Evolutionary conservation across 2,113 vertebrate genomes (phyloP), one percentile per base, ranked within the genome.

Genomic region (Copsychus sechellarum): DNA sequence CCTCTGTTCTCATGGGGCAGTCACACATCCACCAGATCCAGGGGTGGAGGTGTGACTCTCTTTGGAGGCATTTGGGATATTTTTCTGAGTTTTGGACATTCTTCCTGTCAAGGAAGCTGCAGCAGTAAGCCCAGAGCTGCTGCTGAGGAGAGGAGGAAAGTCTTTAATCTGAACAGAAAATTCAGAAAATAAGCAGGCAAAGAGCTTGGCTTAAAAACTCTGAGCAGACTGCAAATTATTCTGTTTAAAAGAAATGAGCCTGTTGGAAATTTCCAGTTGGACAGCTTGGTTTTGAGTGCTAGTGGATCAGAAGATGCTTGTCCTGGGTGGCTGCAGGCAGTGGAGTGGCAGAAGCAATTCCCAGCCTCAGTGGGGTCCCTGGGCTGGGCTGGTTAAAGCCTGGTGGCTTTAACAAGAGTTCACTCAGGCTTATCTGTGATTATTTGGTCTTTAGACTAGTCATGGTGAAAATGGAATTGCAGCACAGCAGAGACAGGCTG

Each of bases 1-100:
- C 2, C 58, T 62, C 67, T 45, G 1, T 14, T 22, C 2, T 1
- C 10, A 2, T 1, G 11, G n/a, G 34, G 14, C 15, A 38, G 51
- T 64, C 60, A 26, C 31, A 6, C 24, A 8, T 3, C 26, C 31
- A 12, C 25, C 40, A 28, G 24, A 61, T 24, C 0, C 56, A 24
- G 0, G 12, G n/a, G 16, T 19, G 31, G 11, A 64, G 45, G 34
- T 8, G 2, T 11, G 65, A 40, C 26, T 73, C 61, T n/a, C 48
- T 60, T 43, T 13, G 66, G 29, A 83, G 31, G 29, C 54, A 83
- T 34, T 72, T 62, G 23, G 61, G 83, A 13, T 40, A 15, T 42
- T 66, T 26, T 67, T 34, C 42, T 50, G 58, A 12, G 3, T 80
- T 94, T 77, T 24, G 33, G 43, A 31, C 61, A 45, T 61, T 51